A percentile compares a stretch with the other conserved stretches of the same genome.
These are phyloP conservation scores for Trichacis sp. DNA, from an alignment of 2,888 invertebrate genomes.

Conservation along the genomic window DNA sequence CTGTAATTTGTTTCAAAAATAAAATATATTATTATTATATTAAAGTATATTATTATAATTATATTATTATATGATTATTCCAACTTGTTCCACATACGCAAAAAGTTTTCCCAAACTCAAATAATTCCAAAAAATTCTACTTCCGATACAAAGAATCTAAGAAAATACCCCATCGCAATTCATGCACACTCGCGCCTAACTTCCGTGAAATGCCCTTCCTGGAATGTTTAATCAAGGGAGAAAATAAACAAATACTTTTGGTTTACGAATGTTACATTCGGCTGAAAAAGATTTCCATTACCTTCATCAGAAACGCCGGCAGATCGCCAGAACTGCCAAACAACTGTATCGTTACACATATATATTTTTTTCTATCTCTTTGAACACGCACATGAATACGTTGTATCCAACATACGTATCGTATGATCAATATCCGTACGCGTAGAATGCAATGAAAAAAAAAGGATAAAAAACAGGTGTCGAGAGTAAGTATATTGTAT, in stretches of 20 bases:
- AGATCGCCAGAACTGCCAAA: neutral
- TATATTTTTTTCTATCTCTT: too few relatives aligned
- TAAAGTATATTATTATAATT: too few relatives aligned
- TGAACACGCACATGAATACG: constrained; percentile 1
- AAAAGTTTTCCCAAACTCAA: too few relatives aligned
- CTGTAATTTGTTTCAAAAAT: too few relatives aligned
- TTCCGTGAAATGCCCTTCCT: too few relatives aligned
- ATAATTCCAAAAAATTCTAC: too few relatives aligned
- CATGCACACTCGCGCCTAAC: too few relatives aligned
- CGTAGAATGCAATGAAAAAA: neutral
- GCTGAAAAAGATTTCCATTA: neutral
- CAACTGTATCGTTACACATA: neutral
- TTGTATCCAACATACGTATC: neutral
- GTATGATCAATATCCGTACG: neutral
- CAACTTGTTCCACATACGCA: too few relatives aligned
- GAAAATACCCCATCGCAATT: too few relatives aligned
- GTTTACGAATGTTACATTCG: neutral
- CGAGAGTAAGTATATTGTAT: neutral
- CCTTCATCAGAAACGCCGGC: neutral
- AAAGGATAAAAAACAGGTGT: neutral
- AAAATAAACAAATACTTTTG: neutral
- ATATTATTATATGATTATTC: too few relatives aligned
- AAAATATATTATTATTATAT: too few relatives aligned
- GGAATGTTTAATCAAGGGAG: neutral
- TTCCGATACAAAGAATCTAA: too few relatives aligned